phyloP scores from a whole-genome alignment of 2,113 vertebrate species.

The Rhombomys opimus region DNA sequence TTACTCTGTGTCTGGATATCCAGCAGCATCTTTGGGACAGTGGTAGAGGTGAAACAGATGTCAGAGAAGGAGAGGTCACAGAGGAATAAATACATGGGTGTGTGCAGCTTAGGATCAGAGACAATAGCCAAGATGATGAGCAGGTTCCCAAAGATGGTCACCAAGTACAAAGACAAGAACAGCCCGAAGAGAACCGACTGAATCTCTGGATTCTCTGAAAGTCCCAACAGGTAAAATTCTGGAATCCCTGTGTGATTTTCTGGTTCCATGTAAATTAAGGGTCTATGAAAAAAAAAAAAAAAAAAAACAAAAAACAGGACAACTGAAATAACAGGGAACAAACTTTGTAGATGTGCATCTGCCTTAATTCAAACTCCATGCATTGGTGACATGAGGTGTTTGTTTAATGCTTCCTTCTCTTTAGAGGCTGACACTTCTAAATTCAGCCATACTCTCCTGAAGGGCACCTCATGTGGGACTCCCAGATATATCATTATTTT shows the following conservation, averaged over 20 bases:
- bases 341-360: too few relatives aligned
- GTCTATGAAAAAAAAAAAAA: neutral
- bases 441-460: neutral
- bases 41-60: neutral
- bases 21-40: constrained; percentile 3
- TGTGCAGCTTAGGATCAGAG: neutral
- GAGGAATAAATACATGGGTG: neutral
- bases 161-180: neutral
- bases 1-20: neutral
- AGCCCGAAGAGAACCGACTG: neutral
- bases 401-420: neutral
- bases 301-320: neutral
- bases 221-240: constrained; percentile 49
- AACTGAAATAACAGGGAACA: neutral
- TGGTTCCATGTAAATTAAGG: neutral
- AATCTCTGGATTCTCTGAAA: constrained; percentile 48
- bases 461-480: neutral
- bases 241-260: constrained; percentile 15
- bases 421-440: neutral
- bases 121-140: neutral
- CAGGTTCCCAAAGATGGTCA: neutral
- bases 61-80: neutral
- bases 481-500: neutral
- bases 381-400: neutral
- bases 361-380: neutral